phyloP scores from a whole-genome alignment of 2,113 vertebrate species.

The Dipodomys spectabilis region DNA sequence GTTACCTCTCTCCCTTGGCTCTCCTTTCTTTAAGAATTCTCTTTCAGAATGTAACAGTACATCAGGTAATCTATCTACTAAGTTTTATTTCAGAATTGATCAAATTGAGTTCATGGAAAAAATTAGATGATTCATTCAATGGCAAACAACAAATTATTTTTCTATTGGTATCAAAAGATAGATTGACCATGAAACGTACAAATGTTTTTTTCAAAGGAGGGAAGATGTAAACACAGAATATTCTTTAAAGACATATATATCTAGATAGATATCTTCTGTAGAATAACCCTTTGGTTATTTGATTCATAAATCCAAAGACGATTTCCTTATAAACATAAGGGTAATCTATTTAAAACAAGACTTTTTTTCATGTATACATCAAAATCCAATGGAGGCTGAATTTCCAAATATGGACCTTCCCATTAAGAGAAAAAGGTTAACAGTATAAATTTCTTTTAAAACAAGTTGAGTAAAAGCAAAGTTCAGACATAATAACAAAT shows the following conservation, averaged over 20 bases:
- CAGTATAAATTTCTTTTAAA: slow-evolving; percentile 24
- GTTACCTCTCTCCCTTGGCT: slow-evolving; percentile 3
- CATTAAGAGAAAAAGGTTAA: slow-evolving; percentile 4
- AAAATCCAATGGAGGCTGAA: slow-evolving; percentile 44
- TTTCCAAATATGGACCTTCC: slow-evolving; percentile 37
- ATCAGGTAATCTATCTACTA: slow-evolving; percentile 20
- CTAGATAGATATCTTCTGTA: background rate
- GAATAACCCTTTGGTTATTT: background rate
- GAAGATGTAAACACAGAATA: background rate
- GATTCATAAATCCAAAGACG: slow-evolving; percentile 48
- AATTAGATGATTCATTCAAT: slow-evolving; percentile 41
- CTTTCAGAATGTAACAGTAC: slow-evolving; percentile 6
- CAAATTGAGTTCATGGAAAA: slow-evolving; percentile 41
- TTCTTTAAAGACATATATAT: slow-evolving; percentile 8
- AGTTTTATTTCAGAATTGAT: slow-evolving; percentile 37
- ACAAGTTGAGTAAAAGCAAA: background rate
- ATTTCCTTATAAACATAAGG: slow-evolving; percentile 42
- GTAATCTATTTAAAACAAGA: slow-evolving; percentile 34
- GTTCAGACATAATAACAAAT: slow-evolving; percentile 24
- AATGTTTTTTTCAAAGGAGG: too few relatives aligned
- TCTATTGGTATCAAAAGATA: background rate
- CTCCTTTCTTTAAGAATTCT: slow-evolving; percentile 27
- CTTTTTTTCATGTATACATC: background rate
- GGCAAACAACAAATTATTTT: slow-evolving; percentile 22
- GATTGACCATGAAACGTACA: background rate